These are phyloP conservation scores for Eupithecia centaureata DNA, from an alignment of 2,888 invertebrate genomes.

Conservation along the genomic window DNA sequence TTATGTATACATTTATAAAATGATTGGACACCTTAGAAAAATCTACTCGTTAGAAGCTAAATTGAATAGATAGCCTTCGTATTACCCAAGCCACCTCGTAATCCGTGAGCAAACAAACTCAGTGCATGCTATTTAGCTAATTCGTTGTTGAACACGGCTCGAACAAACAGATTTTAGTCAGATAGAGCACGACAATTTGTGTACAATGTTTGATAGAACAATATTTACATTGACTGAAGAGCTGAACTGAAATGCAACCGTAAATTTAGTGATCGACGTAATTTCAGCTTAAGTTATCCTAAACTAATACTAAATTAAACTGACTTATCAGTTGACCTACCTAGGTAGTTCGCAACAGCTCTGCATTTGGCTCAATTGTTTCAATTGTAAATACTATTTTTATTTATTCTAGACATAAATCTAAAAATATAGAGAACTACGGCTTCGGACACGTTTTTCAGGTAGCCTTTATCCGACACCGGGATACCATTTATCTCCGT, in stretches of 20 bases:
- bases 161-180: slow-evolving; percentile 38
- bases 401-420: too few relatives aligned
- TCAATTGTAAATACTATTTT: too few relatives aligned
- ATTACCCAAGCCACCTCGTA: slow-evolving; percentile 6
- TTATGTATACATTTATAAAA: not conserved
- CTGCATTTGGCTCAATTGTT: too few relatives aligned
- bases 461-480: too few relatives aligned
- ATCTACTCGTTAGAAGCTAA: not conserved
- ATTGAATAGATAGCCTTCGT: not conserved
- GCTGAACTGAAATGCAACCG: not conserved
- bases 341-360: too few relatives aligned
- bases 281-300: not conserved
- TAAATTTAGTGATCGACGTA: not conserved
- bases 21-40: not conserved
- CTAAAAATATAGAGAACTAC: too few relatives aligned
- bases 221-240: slow-evolving; percentile 26
- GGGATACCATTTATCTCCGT: too few relatives aligned
- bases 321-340: too few relatives aligned
- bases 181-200: slow-evolving; percentile 53
- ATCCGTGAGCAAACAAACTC: slow-evolving; percentile 10
- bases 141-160: slow-evolving; percentile 33
- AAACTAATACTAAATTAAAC: too few relatives aligned
- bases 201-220: slow-evolving; percentile 43
- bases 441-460: too few relatives aligned
- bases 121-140: slow-evolving; percentile 36